phyloP scores from a whole-genome alignment of 2,888 invertebrate genomes.

The Anodontia alba region DNA sequence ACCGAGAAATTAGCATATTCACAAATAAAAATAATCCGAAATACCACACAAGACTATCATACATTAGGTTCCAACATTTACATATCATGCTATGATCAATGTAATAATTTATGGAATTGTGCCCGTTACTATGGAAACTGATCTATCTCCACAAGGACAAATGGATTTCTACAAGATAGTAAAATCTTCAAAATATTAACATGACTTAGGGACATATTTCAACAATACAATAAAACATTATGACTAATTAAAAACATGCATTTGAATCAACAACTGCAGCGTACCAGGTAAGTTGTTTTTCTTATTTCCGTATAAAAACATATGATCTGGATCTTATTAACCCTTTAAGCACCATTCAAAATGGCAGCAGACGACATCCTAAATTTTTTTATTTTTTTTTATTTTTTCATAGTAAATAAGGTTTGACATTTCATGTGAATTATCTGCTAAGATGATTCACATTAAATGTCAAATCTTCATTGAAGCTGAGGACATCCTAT shows the following conservation, averaged over 20 bases:
- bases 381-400: too few relatives aligned
- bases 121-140: constrained; percentile 11
- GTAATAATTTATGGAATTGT: constrained; percentile 16
- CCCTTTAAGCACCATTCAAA: too few relatives aligned
- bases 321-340: too few relatives aligned
- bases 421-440: too few relatives aligned
- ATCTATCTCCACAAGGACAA: constrained; percentile 6
- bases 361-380: too few relatives aligned
- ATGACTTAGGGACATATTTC: constrained; percentile 57
- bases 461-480: too few relatives aligned
- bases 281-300: too few relatives aligned
- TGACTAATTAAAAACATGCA: background rate
- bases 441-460: too few relatives aligned
- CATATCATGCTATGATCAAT: background rate
- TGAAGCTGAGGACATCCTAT: too few relatives aligned
- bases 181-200: constrained; percentile 41
- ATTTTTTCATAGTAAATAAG: too few relatives aligned
- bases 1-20: background rate
- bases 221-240: constrained; percentile 27
- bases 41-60: background rate
- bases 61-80: background rate
- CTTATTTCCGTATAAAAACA: background rate
- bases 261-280: background rate
- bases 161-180: constrained; percentile 28
- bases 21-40: background rate